phyloP scores from a whole-genome alignment of 2,888 invertebrate species.

The Heliconius ethilla region DNA sequence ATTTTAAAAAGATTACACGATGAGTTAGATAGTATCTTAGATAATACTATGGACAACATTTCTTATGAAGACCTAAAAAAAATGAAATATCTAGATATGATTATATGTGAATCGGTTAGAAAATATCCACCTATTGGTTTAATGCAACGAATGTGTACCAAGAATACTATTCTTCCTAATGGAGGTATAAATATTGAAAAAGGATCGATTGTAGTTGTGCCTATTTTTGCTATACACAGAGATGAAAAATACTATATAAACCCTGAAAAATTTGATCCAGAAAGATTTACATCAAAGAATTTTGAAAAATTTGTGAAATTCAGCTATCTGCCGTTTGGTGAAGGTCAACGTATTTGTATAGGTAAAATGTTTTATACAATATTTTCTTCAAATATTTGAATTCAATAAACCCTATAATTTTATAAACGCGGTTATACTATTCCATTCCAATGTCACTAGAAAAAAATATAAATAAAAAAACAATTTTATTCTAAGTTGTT shows the following conservation, averaged over 20 bases:
- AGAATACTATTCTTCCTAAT: conserved; percentile 56
- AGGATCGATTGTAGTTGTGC: conserved; percentile 50
- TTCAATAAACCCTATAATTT: neutral
- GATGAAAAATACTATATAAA: conserved; percentile 65
- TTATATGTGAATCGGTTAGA: conserved; percentile 62
- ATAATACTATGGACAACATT: conserved; percentile 52
- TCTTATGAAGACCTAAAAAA: conserved; percentile 56
- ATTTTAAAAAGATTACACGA: conserved; percentile 61
- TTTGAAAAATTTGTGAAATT: conserved; percentile 53
- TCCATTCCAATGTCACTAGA: no score
- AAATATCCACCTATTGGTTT: conserved; percentile 63
- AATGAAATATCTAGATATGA: conserved; percentile 68
- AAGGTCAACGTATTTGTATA: conserved; percentile 70
- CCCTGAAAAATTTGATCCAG: conserved; percentile 69
- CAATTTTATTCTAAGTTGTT: no score
- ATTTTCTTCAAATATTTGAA: neutral
- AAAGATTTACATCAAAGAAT: conserved; percentile 66
- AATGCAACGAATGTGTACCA: conserved; percentile 58
- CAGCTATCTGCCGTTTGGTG: conserved; percentile 50
- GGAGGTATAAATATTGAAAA: conserved; percentile 56
- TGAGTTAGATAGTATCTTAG: conserved; percentile 65
- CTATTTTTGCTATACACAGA: conserved; percentile 61
- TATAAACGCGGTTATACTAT: no score
- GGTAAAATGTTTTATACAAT: conserved; percentile 55
- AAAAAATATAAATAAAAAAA: no score